phyloP scores from a whole-genome alignment of 2,797 vertebrate species.

The Myotis findleyi region DNA sequence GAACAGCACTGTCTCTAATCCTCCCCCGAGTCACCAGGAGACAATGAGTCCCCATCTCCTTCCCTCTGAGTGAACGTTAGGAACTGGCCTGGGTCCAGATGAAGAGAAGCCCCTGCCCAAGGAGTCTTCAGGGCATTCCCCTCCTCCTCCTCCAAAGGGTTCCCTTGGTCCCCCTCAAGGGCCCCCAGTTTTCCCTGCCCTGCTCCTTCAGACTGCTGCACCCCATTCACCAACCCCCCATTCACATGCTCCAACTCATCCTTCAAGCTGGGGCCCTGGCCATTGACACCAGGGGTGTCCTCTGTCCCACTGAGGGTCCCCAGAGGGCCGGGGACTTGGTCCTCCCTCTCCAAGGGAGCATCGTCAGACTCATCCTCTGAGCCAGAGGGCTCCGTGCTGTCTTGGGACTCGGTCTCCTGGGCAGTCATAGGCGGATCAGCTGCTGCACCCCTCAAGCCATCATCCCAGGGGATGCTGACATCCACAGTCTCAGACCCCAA shows the following conservation, averaged over 20 bases:
- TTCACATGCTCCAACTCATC: constrained; percentile 37
- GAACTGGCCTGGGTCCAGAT: not conserved
- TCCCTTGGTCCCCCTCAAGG: not conserved
- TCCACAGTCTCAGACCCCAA: not conserved
- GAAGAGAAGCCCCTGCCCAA: not conserved
- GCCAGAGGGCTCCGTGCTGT: constrained; percentile 59
- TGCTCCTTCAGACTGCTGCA: not conserved
- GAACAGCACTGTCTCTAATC: constrained; percentile 68
- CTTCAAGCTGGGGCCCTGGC: constrained; percentile 37
- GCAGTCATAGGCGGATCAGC: not conserved
- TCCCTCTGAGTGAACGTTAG: constrained; percentile 52
- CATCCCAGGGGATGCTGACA: constrained; percentile 15
- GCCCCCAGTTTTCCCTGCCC: not conserved
- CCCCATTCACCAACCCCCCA: constrained; percentile 41
- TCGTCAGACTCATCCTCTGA: constrained; percentile 62
- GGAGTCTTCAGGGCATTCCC: constrained; percentile 12
- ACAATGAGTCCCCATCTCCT: constrained; percentile 77
- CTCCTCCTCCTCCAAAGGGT: not conserved
- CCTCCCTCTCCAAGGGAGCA: constrained; percentile 4
- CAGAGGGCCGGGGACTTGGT: not conserved
- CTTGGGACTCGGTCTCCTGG: constrained; percentile 33
- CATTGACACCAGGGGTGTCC: not conserved
- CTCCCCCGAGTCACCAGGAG: constrained; percentile 45
- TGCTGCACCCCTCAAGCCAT: rapidly evolving
- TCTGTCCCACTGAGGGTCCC: not conserved